Evolutionary conservation across 2,113 vertebrate genomes (phyloP).

Genomic region (Pygoscelis adeliae): DNA sequence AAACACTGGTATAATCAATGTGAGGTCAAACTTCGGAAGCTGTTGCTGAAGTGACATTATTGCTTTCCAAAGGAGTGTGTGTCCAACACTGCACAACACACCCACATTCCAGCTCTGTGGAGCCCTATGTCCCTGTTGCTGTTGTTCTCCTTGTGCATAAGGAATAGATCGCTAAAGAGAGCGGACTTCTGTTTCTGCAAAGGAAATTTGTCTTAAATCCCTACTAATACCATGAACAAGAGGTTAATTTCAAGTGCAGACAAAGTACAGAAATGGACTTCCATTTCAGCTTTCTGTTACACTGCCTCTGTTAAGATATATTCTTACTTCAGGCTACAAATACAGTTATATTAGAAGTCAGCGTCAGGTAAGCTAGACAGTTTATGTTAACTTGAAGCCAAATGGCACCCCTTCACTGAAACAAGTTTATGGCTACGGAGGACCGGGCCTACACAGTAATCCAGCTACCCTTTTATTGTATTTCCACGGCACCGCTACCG

Average conservation of each 20-base stretch:
- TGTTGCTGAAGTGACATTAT: neutral
- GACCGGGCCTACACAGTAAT: neutral
- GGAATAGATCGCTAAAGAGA: rapidly evolving
- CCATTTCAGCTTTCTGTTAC: neutral
- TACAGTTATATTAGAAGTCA: neutral
- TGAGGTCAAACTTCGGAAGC: too few species aligned
- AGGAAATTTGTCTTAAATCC: neutral
- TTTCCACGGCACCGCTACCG: neutral
- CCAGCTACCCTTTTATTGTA: rapidly evolving
- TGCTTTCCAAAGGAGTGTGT: neutral
- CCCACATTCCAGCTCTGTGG: rapidly evolving
- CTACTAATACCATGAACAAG: neutral
- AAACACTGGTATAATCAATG: neutral
- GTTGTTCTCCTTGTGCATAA: rapidly evolving
- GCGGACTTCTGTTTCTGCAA: neutral
- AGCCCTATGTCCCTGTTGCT: rapidly evolving
- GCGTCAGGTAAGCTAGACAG: neutral
- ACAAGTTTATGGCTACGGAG: neutral
- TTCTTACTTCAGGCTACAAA: neutral
- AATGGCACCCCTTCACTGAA: neutral
- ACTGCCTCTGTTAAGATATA: neutral
- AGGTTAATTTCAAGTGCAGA: neutral
- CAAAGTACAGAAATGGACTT: neutral
- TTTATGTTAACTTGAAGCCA: neutral
- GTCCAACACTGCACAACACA: neutral